These are phyloP conservation scores for Lingula anatina DNA, from an alignment of 2,888 invertebrate genomes.

Conservation along the genomic window DNA sequence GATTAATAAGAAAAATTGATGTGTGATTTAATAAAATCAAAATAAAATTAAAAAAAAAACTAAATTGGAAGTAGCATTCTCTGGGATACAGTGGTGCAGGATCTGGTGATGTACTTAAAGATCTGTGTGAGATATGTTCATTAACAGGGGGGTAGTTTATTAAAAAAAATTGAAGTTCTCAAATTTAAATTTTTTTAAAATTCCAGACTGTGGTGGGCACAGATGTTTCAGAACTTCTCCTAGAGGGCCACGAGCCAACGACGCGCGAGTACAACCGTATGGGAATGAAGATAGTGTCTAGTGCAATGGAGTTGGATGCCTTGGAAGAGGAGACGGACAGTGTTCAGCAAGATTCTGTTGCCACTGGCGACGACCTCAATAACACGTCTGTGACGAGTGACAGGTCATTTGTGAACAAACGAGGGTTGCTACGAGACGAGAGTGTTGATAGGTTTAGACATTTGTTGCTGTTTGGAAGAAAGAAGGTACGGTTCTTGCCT, in stretches of 20 bases:
- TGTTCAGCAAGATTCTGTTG: conserved; percentile 11
- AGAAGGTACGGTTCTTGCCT: conserved; percentile 59
- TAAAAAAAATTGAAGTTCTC: too few relatives aligned
- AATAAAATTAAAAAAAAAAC: too few relatives aligned
- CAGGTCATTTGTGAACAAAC: conserved; percentile 23
- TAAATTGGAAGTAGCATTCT: too few relatives aligned
- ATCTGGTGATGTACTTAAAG: too few relatives aligned
- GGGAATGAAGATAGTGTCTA: conserved; percentile 30
- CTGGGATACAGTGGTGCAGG: too few relatives aligned
- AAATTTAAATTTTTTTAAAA: too few relatives aligned
- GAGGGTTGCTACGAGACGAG: conserved; percentile 40
- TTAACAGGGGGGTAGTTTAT: too few relatives aligned
- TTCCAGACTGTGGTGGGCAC: conserved; percentile 82
- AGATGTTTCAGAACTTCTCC: conserved; percentile 84
- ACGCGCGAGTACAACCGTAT: conserved; percentile 28
- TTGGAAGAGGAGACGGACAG: conserved; percentile 16
- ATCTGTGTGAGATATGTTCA: too few relatives aligned
- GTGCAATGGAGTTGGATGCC: conserved; percentile 21
- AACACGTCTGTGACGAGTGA: conserved; percentile 16
- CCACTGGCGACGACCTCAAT: conserved; percentile 6
- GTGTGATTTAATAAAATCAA: too few relatives aligned
- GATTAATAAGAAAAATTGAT: too few relatives aligned
- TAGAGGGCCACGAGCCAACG: conserved; percentile 62
- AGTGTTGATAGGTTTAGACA: conserved; percentile 77
- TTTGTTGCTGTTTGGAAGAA: conserved; percentile 80